Base-by-base conservation (phyloP, 1,140 invertebrate species). In the Colletes latitarsis region DNA sequence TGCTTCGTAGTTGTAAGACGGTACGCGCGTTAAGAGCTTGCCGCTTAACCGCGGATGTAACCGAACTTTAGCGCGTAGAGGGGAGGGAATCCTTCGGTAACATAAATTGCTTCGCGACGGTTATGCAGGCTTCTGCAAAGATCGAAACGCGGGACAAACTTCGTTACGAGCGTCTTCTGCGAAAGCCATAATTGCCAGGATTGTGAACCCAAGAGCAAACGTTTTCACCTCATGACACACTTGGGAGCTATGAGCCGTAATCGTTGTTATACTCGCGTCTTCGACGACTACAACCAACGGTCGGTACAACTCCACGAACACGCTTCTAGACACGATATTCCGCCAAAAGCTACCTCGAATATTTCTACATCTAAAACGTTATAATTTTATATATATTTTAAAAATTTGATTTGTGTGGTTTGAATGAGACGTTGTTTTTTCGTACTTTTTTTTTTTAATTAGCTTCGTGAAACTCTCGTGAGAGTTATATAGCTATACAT, bases 31-130 rank as follows among this genome's bases (percentile, higher is more conserved):
- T 84, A 86, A 75, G 74, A 78, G 68, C 58, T 41, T 58, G 55
- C 66, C 63, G 85, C 73, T 80, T 87, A 87, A 62, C 80, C 86
- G 83, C 85, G 60, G 85, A 77, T 85, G 80, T 77, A 81, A 82
- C 85, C 70, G 86, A 88, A 85, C 82, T 87, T 85, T 74, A 75
- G 73, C 81, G 73, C 55, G 66, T 17, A 46, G 39, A 30, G 30
- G 30, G 2, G 30, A 30, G 46, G 70, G 78, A 63, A 79, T 82
- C 71, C 72, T 69, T 46, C 82, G 64, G 70, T 69, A 82, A 75
- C 85, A 70, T 87, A 87, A 87, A 86, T 82, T 77, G 75, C 30
- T 46, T 55, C 12, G 43, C 75, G 71, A 70, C 63, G 53, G 73
- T 52, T 52, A 39, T 15, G 46, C 30, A 70, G 72, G 78, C 46